Evolutionary conservation across 1,140 invertebrate species (phyloP).

Genomic region (Drosophila nigromelanica): DNA sequence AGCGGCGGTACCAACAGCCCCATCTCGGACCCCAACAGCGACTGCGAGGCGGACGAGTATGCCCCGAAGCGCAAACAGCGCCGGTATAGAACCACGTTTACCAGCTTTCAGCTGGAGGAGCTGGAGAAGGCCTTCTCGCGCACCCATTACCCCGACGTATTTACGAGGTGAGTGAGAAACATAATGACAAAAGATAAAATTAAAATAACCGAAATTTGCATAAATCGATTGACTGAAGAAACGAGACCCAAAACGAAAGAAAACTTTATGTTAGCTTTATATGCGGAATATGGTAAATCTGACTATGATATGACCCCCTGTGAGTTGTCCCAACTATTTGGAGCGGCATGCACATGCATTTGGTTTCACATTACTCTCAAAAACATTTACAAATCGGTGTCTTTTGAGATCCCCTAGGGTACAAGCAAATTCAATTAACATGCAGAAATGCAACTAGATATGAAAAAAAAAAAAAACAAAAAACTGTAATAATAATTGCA

Average conservation of each 20-base stretch:
- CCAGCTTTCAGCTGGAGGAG: conserved; percentile 97
- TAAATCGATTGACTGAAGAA: conserved; percentile 43
- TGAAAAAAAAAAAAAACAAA: conserved; percentile 51
- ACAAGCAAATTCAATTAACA: conserved; percentile 60
- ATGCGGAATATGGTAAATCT: conserved; percentile 24
- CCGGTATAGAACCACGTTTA: conserved; percentile 96
- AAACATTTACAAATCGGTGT: conserved; percentile 6
- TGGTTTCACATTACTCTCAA: conserved; percentile 25
- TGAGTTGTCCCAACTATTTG: conserved; percentile 47
- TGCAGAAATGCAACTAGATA: conserved; percentile 53
- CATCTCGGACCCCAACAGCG: conserved; percentile 88
- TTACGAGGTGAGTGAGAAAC: conserved; percentile 91
- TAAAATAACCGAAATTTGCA: conserved; percentile 55
- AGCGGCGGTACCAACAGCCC: conserved; percentile 85
- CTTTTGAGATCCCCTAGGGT: conserved; percentile 8
- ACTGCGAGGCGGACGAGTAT: conserved; percentile 91
- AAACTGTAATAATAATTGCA: conserved; percentile 58
- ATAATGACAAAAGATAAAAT: conserved; percentile 46
- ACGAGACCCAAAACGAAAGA: background rate
- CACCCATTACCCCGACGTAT: conserved; percentile 99
- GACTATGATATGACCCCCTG: conserved; percentile 43
- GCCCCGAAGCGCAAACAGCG: conserved; percentile 95
- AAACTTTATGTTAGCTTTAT: conserved; percentile 20
- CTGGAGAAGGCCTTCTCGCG: conserved; percentile 98
- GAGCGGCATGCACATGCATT: conserved; percentile 36